phyloP scores from a whole-genome alignment of 2,888 invertebrate species.

The Heliconius aoede region DNA sequence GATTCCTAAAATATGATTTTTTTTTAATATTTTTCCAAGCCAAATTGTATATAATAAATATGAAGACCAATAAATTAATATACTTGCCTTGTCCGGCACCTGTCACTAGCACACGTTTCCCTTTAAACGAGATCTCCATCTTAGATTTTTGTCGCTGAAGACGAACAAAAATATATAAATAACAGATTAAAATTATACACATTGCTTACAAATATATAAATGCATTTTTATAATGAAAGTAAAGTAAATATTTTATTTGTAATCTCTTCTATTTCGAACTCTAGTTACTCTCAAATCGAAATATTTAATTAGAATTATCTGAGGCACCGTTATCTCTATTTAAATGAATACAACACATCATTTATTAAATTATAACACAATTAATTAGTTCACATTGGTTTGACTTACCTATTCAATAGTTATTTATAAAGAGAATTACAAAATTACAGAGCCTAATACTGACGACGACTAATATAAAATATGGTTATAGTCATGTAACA shows the following conservation, averaged over 20 bases:
- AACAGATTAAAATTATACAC: not conserved
- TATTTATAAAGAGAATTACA: not conserved
- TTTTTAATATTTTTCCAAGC: not conserved
- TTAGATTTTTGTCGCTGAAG: slow-evolving; percentile 22
- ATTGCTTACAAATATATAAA: not conserved
- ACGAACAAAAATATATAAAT: not conserved
- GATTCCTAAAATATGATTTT: slow-evolving; percentile 80
- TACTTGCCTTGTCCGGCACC: slow-evolving; percentile 93
- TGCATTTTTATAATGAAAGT: too few species aligned
- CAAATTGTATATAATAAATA: not conserved
- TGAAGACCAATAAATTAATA: not conserved
- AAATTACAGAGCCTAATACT: not conserved
- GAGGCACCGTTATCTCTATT: too few species aligned
- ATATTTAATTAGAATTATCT: not conserved
- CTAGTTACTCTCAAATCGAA: not conserved
- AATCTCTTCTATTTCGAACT: not conserved
- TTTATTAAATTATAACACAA: not conserved
- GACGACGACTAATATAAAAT: slow-evolving; percentile 4
- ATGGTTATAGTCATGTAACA: slow-evolving; percentile 4
- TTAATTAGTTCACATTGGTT: not conserved
- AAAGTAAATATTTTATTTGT: not conserved
- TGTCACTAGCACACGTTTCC: slow-evolving; percentile 92
- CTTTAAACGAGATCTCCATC: slow-evolving; percentile 88
- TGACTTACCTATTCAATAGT: not conserved
- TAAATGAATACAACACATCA: too few species aligned